Conservation (phyloP, 1,140 invertebrate species). For the Neodiprion fabricii region DNA sequence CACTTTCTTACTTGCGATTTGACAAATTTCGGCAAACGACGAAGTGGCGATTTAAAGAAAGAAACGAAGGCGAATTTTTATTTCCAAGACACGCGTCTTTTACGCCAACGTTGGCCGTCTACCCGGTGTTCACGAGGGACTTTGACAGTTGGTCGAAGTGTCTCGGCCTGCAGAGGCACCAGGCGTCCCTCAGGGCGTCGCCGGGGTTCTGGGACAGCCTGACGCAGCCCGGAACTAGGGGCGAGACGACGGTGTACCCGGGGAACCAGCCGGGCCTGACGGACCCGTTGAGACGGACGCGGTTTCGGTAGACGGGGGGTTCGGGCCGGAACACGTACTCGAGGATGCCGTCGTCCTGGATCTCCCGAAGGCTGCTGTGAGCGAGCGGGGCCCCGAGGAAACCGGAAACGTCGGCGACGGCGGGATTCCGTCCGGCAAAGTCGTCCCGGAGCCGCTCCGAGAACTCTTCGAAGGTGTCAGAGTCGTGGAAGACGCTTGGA, state of each 20-base stretch:
- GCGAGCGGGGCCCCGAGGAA: background rate
- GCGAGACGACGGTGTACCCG: constrained; percentile 21
- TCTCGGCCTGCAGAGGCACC: constrained; percentile 33
- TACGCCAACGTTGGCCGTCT: constrained; percentile 3
- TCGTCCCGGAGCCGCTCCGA: background rate
- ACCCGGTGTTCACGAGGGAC: constrained; percentile 29
- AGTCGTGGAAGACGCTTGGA: constrained; percentile 15
- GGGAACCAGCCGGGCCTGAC: constrained; percentile 25
- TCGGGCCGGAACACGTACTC: constrained; percentile 21
- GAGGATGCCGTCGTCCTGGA: constrained; percentile 13
- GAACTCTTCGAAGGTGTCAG: constrained; percentile 15
- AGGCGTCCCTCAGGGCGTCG: constrained; percentile 25
- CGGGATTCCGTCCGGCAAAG: constrained; percentile 3
- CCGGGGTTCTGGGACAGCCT: constrained; percentile 28
- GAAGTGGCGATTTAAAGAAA: too few species aligned
- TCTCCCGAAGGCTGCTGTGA: background rate
- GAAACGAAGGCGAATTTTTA: too few species aligned
- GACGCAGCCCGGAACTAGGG: constrained; percentile 24
- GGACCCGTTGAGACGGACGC: constrained; percentile 28
- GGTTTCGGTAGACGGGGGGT: constrained; percentile 24
- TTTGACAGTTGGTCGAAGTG: constrained; percentile 37
- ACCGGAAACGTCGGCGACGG: constrained; percentile 9
- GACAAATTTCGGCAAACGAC: too few species aligned
- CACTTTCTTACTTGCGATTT: too few species aligned
- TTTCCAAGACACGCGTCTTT: too few species aligned